Evolutionary conservation across 2,888 invertebrate genomes (phyloP).

Genomic region (Drosophila meridionalis): DNA sequence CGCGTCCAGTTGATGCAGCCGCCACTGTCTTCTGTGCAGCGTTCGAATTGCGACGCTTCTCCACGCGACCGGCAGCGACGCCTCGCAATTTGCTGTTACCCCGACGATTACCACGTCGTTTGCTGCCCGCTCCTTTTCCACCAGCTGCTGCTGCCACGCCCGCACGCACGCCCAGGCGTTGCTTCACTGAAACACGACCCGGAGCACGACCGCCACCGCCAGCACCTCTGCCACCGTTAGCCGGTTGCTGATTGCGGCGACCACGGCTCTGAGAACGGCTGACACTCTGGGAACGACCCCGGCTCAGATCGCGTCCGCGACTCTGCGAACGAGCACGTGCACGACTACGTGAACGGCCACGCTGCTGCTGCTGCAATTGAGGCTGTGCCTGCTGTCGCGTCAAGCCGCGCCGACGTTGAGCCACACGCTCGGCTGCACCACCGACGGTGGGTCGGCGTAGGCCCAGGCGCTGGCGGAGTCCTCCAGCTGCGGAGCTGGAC

Average conservation of each 20-base stretch:
- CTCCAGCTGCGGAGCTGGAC: conserved; percentile 70
- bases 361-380: conserved; percentile 39
- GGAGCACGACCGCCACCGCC: conserved; percentile 28
- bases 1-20: conserved; percentile 55
- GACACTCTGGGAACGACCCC: conserved; percentile 37
- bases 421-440: conserved; percentile 79
- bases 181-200: conserved; percentile 76
- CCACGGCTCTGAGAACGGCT: conserved; percentile 55
- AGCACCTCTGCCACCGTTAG: conserved; percentile 25
- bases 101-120: conserved; percentile 55
- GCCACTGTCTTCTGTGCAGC: conserved; percentile 51
- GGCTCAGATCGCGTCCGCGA: conserved; percentile 43
- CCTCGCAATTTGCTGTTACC: conserved; percentile 63
- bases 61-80: conserved; percentile 79
- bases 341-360: conserved; percentile 75
- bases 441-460: conserved; percentile 65
- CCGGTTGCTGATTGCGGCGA: conserved; percentile 35
- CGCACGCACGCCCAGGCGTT: conserved; percentile 80
- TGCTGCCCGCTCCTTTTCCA: conserved; percentile 37
- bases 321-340: conserved; percentile 58
- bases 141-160: conserved; percentile 46
- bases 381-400: conserved; percentile 44
- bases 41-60: conserved; percentile 71
- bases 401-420: conserved; percentile 61
- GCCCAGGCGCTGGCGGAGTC: conserved; percentile 78